These are phyloP conservation scores for Creontiades dilutus DNA, from an alignment of 2,888 invertebrate species.

Conservation along the genomic window DNA sequence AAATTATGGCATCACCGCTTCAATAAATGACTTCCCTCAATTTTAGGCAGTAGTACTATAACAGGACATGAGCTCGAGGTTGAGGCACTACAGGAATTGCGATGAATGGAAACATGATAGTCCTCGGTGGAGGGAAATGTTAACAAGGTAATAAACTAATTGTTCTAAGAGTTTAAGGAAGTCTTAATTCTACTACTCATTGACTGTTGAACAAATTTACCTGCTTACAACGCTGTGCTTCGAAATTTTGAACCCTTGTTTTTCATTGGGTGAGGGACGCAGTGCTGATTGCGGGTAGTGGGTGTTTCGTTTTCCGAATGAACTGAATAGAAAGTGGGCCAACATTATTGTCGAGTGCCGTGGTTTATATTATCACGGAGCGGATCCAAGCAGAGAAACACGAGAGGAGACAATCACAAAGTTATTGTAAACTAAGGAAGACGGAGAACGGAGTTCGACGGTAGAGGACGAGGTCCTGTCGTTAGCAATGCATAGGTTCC, in stretches of 20 bases:
- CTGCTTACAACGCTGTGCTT: too few relatives aligned
- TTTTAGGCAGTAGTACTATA: too few relatives aligned
- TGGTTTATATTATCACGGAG: not conserved
- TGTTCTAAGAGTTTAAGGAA: too few relatives aligned
- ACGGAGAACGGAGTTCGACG: not conserved
- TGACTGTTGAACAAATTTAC: too few relatives aligned
- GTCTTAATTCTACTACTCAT: too few relatives aligned
- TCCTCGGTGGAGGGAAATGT: too few relatives aligned
- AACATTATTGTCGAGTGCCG: slow-evolving; percentile 1
- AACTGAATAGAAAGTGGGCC: slow-evolving; percentile 12
- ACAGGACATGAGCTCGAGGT: too few relatives aligned
- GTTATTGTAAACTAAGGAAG: slow-evolving; percentile 42
- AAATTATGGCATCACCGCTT: too few relatives aligned
- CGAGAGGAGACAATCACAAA: slow-evolving; percentile 22
- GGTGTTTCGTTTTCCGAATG: not conserved
- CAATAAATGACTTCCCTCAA: too few relatives aligned
- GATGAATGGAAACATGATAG: too few relatives aligned
- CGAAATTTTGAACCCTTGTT: not conserved
- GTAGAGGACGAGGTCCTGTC: not conserved
- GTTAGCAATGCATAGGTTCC: slow-evolving; percentile 40
- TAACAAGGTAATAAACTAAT: too few relatives aligned
- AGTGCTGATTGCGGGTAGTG: not conserved
- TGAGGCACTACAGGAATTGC: too few relatives aligned
- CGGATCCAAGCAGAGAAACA: not conserved
- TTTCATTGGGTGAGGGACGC: not conserved